phyloP scores from a whole-genome alignment of 2,888 invertebrate genomes.

The Noctua fimbriata region DNA sequence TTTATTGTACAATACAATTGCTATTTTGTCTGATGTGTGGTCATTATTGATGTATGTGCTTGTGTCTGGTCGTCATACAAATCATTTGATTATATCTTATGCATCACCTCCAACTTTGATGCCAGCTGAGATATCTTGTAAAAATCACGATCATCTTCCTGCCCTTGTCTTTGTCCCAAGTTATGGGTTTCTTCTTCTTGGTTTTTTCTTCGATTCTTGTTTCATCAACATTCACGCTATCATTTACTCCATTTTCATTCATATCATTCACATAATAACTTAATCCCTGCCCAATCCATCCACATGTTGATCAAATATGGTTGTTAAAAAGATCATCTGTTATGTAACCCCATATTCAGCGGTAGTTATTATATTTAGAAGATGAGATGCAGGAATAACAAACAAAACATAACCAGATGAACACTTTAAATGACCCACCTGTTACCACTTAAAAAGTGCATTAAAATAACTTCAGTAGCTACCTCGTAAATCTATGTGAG shows the following conservation, averaged over 20 bases:
- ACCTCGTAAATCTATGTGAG: slow-evolving; percentile 39
- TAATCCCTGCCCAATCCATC: neutral
- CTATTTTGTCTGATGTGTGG: neutral
- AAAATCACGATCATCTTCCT: neutral
- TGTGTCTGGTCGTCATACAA: neutral
- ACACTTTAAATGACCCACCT: neutral
- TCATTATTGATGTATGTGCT: neutral
- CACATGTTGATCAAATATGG: too few relatives aligned
- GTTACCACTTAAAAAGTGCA: slow-evolving; percentile 33
- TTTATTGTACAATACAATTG: slow-evolving; percentile 2
- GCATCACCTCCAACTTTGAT: neutral
- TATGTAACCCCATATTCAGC: neutral
- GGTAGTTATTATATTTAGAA: neutral
- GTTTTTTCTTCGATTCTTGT: neutral
- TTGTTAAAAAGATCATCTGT: neutral
- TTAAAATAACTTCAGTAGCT: slow-evolving; percentile 25
- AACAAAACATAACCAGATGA: neutral
- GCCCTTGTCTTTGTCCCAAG: neutral
- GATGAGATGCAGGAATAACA: neutral
- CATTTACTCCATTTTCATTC: neutral
- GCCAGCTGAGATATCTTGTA: neutral
- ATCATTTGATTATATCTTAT: neutral
- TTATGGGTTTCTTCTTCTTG: neutral
- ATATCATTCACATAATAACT: neutral
- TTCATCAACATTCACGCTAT: neutral